Conservation (phyloP, 2,888 invertebrate genomes). For the Melitaea athalia region DNA sequence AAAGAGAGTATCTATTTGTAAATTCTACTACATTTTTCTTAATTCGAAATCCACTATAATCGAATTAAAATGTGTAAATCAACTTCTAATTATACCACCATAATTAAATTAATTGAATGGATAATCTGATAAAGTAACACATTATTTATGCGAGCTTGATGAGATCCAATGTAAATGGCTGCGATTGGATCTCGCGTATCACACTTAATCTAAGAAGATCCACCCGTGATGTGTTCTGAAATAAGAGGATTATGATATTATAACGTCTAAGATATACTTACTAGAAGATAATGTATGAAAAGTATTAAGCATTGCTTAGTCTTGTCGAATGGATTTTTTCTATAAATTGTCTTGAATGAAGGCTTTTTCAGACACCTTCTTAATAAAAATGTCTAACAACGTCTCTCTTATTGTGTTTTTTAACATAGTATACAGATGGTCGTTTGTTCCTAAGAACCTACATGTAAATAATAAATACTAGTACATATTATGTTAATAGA, state of each 20-base stretch:
- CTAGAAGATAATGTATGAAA: conserved; percentile 9
- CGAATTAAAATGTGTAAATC: background rate
- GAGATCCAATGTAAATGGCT: conserved; percentile 39
- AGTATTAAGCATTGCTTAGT: conserved; percentile 3
- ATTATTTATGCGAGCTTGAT: conserved; percentile 32
- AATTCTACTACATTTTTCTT: too few species aligned
- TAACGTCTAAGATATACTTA: conserved; percentile 20
- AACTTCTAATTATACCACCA: background rate
- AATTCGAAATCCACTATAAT: background rate
- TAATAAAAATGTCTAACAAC: too few species aligned
- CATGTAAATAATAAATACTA: too few species aligned
- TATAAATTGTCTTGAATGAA: background rate
- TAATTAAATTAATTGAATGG: background rate
- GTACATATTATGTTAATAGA: too few species aligned
- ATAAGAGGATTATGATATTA: conserved; percentile 48
- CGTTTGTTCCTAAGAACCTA: too few species aligned
- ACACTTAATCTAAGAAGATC: conserved; percentile 41
- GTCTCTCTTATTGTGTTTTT: too few species aligned
- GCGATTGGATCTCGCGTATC: conserved; percentile 23
- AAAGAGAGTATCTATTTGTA: too few species aligned
- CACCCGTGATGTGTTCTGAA: conserved; percentile 45
- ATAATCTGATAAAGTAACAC: conserved; percentile 23
- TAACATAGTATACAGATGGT: too few species aligned
- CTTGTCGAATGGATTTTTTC: background rate
- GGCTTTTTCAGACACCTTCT: background rate